A percentile compares a stretch with the other conserved stretches of the same genome.
Conservation (phyloP, 2,797 vertebrate genomes). For the Valencia hispanica region DNA sequence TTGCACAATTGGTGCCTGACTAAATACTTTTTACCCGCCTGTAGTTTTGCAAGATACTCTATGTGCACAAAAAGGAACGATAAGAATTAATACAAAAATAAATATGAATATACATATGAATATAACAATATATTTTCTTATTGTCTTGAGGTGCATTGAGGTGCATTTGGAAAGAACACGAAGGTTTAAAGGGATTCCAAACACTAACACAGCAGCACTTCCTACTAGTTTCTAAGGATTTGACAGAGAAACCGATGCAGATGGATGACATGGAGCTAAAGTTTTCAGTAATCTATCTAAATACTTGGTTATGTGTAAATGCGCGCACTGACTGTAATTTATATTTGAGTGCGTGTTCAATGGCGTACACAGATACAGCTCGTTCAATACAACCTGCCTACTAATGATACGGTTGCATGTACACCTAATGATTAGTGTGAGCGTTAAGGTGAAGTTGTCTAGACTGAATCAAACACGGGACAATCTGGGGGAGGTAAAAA, state of each 20-base stretch:
- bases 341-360: background rate
- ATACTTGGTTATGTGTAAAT: slow-evolving; percentile 3
- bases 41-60: too few relatives aligned
- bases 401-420: slow-evolving; percentile 6
- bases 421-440: slow-evolving; percentile 18
- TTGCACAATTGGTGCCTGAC: too few relatives aligned
- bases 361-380: slow-evolving; percentile 17
- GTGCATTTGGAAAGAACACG: slow-evolving; percentile 43
- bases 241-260: slow-evolving; percentile 32
- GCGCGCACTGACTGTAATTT: slow-evolving; percentile 15
- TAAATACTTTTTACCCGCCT: too few relatives aligned
- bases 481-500: slow-evolving; percentile 51
- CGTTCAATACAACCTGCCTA: slow-evolving; percentile 26
- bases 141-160: slow-evolving; percentile 6
- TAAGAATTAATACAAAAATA: background rate
- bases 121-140: slow-evolving; percentile 38
- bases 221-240: slow-evolving; percentile 41
- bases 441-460: slow-evolving; percentile 34
- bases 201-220: slow-evolving; percentile 38
- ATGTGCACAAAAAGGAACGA: background rate
- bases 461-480: slow-evolving; percentile 31
- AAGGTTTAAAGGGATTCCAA: slow-evolving; percentile 37
- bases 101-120: slow-evolving; percentile 41
- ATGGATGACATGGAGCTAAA: slow-evolving; percentile 44
- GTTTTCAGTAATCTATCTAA: slow-evolving; percentile 3